These are phyloP conservation scores for Blennius ocellaris DNA, from an alignment of 2,113 vertebrate species.

Conservation along the genomic window DNA sequence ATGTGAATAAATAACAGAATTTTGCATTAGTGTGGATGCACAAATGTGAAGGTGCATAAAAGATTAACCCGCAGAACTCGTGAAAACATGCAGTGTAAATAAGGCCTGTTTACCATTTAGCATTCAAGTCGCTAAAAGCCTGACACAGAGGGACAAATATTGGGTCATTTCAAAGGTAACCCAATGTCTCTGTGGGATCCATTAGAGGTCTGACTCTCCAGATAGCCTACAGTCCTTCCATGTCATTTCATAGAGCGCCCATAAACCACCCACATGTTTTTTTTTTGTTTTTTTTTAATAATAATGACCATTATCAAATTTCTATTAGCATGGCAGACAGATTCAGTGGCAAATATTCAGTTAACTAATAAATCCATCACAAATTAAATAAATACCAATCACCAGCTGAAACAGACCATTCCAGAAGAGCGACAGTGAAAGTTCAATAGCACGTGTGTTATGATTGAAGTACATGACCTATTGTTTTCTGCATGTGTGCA, in stretches of 20 bases:
- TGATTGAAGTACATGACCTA: slow-evolving; percentile 18
- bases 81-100: too few relatives aligned
- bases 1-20: too few relatives aligned
- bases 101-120: too few relatives aligned
- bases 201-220: slow-evolving; percentile 7
- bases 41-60: too few relatives aligned
- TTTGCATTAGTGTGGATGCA: too few relatives aligned
- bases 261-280: neutral
- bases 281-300: too few relatives aligned
- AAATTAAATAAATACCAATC: neutral
- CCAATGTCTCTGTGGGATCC: slow-evolving; percentile 11
- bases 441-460: neutral
- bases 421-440: neutral
- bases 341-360: neutral
- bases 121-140: neutral
- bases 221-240: neutral
- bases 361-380: neutral
- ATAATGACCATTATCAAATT: slow-evolving; percentile 15
- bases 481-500: slow-evolving; percentile 36
- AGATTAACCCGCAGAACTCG: too few relatives aligned
- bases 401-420: neutral
- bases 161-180: slow-evolving; percentile 18
- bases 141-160: neutral
- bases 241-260: neutral
- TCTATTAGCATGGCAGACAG: too few relatives aligned